Base-by-base conservation (phyloP, 2,113 vertebrate species). In the Brachyhypopomus occidentalis region DNA sequence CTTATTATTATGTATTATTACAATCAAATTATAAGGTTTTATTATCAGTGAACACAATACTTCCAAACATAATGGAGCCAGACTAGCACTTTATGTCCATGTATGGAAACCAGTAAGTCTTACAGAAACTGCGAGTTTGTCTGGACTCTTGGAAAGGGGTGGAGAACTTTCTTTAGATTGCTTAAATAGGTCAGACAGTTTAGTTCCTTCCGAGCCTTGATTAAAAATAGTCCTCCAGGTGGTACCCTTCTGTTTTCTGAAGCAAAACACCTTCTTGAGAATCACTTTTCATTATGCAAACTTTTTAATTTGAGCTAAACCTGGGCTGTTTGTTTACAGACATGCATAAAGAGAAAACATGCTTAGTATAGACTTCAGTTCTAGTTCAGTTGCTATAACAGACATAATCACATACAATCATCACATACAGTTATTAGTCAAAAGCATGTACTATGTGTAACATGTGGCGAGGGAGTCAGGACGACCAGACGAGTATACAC, bases 221-320 rank as follows among this genome's bases (percentile, higher is more conserved):
- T n/a, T 76, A 23, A 77, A 52, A 48, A 77, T 17, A 63, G 16
- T 27, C 14, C 16, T 30, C 5, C 36, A 60, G 34, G 36, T 67
- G 64, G 64, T 67, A 27, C 64, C 64, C 19, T 4, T 67, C 30
- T 38, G 63, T 27, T 20, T 63, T 25, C 74, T 64, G 74, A 76
- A 76, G 59, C 7, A 27, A 64, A 76, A 25, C 22, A 27, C 6
- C 41, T 66, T 34, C 5, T 30, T 70, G 66, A 41, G 19, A 67
- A n/a, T 38, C 9, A 69, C 34, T n/a, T 69, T 38, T 69, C 19
- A 38, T 69, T 69, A 69, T 14, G 7, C 2, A 63, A 45, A 52
- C 19, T 52, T 11, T 55, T 52, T 77, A 55, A 66, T 20, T 66
- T 6, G 36, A 30, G 22, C 14, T 69, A 23, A 41, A 48, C n/a